These are phyloP conservation scores for Centropus bengalensis DNA, from an alignment of 2,113 vertebrate genomes.

Conservation along the genomic window DNA sequence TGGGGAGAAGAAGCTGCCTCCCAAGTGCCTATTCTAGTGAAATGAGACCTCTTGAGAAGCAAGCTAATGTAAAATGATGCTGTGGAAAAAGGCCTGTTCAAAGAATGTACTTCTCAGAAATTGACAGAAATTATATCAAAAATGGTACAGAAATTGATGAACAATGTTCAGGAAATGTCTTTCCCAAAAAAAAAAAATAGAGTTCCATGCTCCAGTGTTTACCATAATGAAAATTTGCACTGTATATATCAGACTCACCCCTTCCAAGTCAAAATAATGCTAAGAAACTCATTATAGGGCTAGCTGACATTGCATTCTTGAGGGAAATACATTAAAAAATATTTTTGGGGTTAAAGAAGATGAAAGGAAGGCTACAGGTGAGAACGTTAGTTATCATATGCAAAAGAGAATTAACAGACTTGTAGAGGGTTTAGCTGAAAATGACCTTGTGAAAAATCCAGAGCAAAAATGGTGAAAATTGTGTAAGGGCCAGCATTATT, in stretches of 20 bases:
- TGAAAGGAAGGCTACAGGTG: not conserved
- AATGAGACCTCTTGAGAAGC: not conserved
- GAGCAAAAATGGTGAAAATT: not conserved
- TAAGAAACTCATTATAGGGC: not conserved
- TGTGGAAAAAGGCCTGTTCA: not conserved
- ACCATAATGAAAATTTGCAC: not conserved
- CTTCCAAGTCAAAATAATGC: not conserved
- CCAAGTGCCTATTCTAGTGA: not conserved
- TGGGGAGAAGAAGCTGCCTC: not conserved
- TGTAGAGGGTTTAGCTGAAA: not conserved
- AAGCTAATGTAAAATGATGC: not conserved
- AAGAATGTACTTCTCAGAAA: not conserved
- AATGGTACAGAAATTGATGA: not conserved
- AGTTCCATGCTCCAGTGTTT: not conserved
- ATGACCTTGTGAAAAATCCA: not conserved
- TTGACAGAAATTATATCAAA: not conserved
- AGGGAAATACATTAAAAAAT: rapidly evolving
- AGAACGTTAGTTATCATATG: not conserved
- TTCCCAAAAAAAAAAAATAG: not conserved
- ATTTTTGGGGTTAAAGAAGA: not conserved
- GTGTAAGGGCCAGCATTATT: not conserved
- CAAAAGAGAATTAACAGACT: rapidly evolving
- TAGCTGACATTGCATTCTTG: not conserved
- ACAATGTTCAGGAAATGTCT: not conserved
- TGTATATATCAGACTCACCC: not conserved